phyloP scores from a whole-genome alignment of 2,113 vertebrate species.

The Orcinus orca region DNA sequence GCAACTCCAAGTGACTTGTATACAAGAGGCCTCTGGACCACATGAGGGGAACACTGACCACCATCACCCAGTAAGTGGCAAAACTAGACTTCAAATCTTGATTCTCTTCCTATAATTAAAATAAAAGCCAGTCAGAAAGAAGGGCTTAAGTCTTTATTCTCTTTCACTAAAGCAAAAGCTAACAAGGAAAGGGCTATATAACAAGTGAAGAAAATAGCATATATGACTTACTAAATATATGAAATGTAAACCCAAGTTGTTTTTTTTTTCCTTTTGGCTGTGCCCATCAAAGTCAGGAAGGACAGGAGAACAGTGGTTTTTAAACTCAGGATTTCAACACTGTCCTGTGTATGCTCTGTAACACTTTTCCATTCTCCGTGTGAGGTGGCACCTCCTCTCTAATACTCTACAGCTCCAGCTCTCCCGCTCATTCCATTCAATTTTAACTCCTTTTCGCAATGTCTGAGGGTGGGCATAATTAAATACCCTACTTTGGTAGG shows the following conservation, averaged over 20 bases:
- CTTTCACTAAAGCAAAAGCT: not conserved
- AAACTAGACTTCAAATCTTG: not conserved
- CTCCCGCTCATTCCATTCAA: not conserved
- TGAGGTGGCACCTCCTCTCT: not conserved
- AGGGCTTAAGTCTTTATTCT: not conserved
- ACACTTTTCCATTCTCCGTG: not conserved
- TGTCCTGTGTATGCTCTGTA: not conserved
- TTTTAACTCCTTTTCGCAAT: not conserved
- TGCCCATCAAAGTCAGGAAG: not conserved
- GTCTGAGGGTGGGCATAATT: not conserved
- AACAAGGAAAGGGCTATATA: not conserved
- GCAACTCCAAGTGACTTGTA: not conserved
- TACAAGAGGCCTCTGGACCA: not conserved
- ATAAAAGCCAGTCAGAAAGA: not conserved
- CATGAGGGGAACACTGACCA: not conserved
- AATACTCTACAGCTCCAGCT: not conserved
- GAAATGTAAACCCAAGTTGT: not conserved
- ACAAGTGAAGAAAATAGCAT: not conserved
- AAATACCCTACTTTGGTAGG: not conserved
- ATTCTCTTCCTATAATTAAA: conserved; percentile 1
- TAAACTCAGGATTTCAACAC: not conserved
- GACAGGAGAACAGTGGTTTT: not conserved
- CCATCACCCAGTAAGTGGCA: not conserved
- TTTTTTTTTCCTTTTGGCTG: too few species aligned
- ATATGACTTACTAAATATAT: not conserved